Conservation (phyloP, 1,140 invertebrate species). For the Drosophila lowei region DNA sequence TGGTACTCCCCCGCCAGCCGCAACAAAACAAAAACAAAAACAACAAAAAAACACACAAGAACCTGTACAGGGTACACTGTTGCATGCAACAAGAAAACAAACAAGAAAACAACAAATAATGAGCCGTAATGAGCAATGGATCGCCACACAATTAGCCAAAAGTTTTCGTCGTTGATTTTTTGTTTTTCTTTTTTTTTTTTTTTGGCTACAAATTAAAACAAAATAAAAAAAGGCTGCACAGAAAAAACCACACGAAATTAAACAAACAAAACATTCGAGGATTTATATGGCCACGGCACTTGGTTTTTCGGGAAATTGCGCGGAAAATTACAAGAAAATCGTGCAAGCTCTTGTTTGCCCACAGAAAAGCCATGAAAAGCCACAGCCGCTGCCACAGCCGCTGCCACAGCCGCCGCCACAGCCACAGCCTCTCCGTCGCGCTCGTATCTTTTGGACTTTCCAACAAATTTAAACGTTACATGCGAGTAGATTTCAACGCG, state of each 20-base stretch:
- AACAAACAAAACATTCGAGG: constrained; percentile 66
- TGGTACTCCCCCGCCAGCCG: constrained; percentile 41
- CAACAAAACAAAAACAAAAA: constrained; percentile 10
- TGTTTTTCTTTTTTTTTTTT: constrained; percentile 47
- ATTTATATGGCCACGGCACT: constrained; percentile 62
- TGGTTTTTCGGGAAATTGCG: constrained; percentile 54
- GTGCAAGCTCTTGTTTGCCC: constrained; percentile 73
- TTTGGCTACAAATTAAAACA: constrained; percentile 73
- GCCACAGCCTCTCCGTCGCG: background rate
- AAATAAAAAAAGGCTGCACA: constrained; percentile 41
- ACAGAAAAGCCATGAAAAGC: constrained; percentile 57
- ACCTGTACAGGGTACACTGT: constrained; percentile 48
- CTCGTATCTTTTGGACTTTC: constrained; percentile 16
- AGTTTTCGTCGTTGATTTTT: constrained; percentile 45
- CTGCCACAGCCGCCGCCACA: constrained; percentile 14
- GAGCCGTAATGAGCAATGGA: constrained; percentile 79
- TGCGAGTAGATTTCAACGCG: constrained; percentile 79
- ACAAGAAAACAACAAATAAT: constrained; percentile 62
- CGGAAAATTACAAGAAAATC: constrained; percentile 81
- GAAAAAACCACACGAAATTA: constrained; percentile 70
- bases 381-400: constrained; percentile 35
- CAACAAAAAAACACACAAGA: constrained; percentile 60
- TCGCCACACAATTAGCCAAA: constrained; percentile 78
- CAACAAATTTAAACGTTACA: constrained; percentile 80
- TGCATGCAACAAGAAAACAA: constrained; percentile 23